Base-by-base conservation (phyloP, 2,797 vertebrate genomes). In the Gymnoscopelus microlampas region DNA sequence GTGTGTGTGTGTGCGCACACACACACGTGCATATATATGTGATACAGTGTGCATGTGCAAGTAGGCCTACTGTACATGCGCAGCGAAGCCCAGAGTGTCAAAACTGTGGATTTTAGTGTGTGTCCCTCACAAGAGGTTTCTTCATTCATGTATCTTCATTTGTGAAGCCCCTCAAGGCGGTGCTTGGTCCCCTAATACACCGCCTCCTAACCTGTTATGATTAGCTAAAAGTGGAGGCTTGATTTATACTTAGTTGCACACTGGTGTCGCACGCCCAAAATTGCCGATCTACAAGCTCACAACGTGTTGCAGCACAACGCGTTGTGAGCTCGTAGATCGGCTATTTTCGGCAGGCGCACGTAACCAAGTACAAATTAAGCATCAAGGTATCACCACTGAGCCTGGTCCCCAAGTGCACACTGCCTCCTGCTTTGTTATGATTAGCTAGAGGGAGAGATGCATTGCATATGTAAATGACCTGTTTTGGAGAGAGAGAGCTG, bases 371-470 rank as follows among this genome's bases (percentile, higher is more conserved):
- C 39, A 44, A 44, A 44, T 44, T 44, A 44, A 44, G 7, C 39
- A 44, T 44, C 9, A 70, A 81, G 74, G 64, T 68, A 77, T 70
- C 57, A 8, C 66, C 74, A 61, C 76, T 74, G 82, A 74, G 7
- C 53, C 65, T 51, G 70, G 66, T 83, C 85, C 78, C 66, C 3
- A 51, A 76, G 82, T 65, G 24, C 66, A 44, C 24, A 0, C 26
- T 44, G 10, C 79, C 82, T 87, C 83, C 78, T 44, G 76, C 72
- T 75, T 83, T 2, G 29, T 79, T 70, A 81, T 88, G 91, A 90
- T 88, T 80, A 66, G 90, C 90, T 92, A 90, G 85, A 82, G 76
- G 76, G 76, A 89, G 76, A 89, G 86, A 87, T 81, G 74, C 82
- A 85, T 82, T 80, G 86, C 88, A 84, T 89, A 88, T 89, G 90